Conservation (phyloP, 2,888 invertebrate species). For the Autographa pulchrina region DNA sequence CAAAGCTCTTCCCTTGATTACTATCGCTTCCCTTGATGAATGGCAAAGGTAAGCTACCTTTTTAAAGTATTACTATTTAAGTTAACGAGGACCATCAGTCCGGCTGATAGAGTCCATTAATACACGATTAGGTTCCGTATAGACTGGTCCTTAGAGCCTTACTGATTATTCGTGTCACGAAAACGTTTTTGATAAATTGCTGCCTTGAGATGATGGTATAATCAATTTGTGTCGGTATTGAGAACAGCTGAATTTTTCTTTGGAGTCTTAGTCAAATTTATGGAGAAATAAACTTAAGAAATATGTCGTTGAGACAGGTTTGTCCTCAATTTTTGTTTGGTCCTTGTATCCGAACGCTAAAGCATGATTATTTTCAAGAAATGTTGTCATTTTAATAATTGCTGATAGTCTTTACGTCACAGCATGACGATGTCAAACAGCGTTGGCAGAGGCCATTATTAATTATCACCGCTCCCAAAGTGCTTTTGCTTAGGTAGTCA, state of each 20-base stretch:
- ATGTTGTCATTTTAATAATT: conserved; percentile 48
- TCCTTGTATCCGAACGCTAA: not conserved
- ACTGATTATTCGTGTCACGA: conserved; percentile 40
- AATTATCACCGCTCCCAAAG: conserved; percentile 29
- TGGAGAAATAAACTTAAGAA: not conserved
- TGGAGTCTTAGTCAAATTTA: conserved; percentile 12
- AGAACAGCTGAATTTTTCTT: conserved; percentile 16
- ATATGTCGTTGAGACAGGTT: not conserved
- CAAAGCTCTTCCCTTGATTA: conserved; percentile 50
- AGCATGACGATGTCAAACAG: conserved; percentile 44
- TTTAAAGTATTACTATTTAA: conserved; percentile 51
- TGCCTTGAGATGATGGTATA: conserved; percentile 16
- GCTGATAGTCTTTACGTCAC: conserved; percentile 1
- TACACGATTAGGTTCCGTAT: conserved; percentile 33
- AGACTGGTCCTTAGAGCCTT: conserved; percentile 26
- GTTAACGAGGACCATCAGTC: conserved; percentile 49
- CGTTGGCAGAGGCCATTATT: conserved; percentile 38
- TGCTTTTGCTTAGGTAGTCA: conserved; percentile 16
- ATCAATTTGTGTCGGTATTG: conserved; percentile 37
- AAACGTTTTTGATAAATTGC: conserved; percentile 22
- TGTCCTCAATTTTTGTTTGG: not conserved
- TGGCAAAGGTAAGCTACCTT: conserved; percentile 36
- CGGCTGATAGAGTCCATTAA: conserved; percentile 43
- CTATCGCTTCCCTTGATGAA: conserved; percentile 38
- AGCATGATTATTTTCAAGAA: conserved; percentile 34